Conservation (phyloP, 2,797 vertebrate species). For the Leptatherina wallacei region DNA sequence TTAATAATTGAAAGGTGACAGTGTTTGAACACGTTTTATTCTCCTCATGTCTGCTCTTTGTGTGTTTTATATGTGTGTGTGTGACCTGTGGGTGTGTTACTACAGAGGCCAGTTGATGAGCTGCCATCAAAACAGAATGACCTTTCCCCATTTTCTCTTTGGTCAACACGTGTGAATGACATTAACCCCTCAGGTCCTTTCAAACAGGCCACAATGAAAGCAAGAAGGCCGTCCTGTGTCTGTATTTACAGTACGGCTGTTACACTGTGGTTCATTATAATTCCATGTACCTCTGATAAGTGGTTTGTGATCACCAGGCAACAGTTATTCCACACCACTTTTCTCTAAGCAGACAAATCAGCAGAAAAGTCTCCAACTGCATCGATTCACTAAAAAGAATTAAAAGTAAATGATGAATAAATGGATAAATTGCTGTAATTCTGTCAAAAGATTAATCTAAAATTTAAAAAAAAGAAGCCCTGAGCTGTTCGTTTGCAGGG, state of each 20-base stretch:
- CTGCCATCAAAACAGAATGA: conserved; percentile 61
- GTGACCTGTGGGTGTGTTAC: background rate
- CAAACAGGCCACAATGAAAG: conserved; percentile 48
- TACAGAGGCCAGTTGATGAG: conserved; percentile 65
- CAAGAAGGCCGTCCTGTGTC: conserved; percentile 25
- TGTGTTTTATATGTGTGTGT: conserved; percentile 16
- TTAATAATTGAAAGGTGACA: conserved; percentile 25
- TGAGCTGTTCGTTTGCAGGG: conserved; percentile 2
- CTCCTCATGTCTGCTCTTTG: too few species aligned
- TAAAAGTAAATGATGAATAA: background rate
- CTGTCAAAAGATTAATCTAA: conserved; percentile 19
- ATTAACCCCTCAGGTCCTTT: conserved; percentile 65
- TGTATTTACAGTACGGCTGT: conserved; percentile 36
- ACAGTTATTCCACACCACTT: conserved; percentile 23
- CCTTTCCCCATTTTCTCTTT: conserved; percentile 48
- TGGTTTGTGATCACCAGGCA: conserved; percentile 56
- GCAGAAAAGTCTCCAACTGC: conserved; percentile 34
- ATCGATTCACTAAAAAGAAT: conserved; percentile 31
- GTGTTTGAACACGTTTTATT: conserved; percentile 33
- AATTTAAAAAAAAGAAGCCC: conserved; percentile 14
- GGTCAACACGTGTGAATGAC: conserved; percentile 50
- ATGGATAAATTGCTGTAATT: conserved; percentile 5
- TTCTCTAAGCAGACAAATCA: conserved; percentile 34
- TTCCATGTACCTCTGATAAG: conserved; percentile 73
- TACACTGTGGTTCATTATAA: conserved; percentile 66